Conservation (phyloP, 2,888 invertebrate genomes). For the Drosophila quinaria region DNA sequence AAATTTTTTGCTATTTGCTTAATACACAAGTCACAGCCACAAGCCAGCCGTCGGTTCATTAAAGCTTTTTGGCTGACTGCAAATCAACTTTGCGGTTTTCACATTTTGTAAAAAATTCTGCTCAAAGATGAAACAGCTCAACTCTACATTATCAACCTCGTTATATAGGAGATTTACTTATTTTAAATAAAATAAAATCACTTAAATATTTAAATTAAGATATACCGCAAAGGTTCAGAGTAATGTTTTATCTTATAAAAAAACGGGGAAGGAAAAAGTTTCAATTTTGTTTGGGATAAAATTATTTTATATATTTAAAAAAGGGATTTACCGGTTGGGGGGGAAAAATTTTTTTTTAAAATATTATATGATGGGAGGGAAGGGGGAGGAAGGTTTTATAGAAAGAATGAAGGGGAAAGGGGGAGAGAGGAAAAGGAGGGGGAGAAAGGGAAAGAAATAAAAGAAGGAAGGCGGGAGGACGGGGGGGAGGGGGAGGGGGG, state of each 20-base stretch:
- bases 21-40: slow-evolving; percentile 11
- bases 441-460: too few species aligned
- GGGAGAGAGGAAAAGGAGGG: too few species aligned
- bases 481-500: too few species aligned
- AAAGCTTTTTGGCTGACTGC: slow-evolving; percentile 14
- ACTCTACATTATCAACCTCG: not conserved
- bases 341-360: too few species aligned
- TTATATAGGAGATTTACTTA: not conserved
- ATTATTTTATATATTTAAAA: too few species aligned
- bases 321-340: too few species aligned
- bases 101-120: not conserved
- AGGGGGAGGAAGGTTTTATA: too few species aligned
- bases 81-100: slow-evolving; percentile 4
- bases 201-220: not conserved
- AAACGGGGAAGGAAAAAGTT: too few species aligned
- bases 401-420: too few species aligned
- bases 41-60: slow-evolving; percentile 32
- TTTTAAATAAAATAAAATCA: not conserved
- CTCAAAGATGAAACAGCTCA: not conserved
- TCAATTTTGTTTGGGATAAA: too few species aligned
- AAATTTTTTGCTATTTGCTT: slow-evolving; percentile 50
- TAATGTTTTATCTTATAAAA: not conserved
- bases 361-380: too few species aligned
- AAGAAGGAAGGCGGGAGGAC: too few species aligned
- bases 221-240: not conserved